phyloP scores from a whole-genome alignment of 1,140 invertebrate genomes.

The Anoplophora glabripennis region DNA sequence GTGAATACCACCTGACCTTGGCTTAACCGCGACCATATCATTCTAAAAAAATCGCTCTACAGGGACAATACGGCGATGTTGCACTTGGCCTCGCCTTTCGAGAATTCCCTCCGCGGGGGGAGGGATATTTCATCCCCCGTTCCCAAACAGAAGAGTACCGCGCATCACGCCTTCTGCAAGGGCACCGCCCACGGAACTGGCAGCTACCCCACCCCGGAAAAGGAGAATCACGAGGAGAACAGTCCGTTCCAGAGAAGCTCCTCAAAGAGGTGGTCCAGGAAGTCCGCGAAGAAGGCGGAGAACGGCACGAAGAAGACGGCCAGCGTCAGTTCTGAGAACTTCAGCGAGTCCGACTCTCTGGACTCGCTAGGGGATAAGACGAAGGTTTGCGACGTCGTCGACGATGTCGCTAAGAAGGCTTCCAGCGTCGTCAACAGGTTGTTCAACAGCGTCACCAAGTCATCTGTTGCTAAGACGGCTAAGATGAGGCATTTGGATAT shows the following conservation, averaged over 20 bases:
- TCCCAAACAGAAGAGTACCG: slow-evolving; percentile 54
- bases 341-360: slow-evolving; percentile 55
- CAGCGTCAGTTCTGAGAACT: slow-evolving; percentile 56
- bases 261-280: slow-evolving; percentile 20
- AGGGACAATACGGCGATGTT: slow-evolving; percentile 50
- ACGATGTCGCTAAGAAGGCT: slow-evolving; percentile 37
- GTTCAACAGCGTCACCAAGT: slow-evolving; percentile 56
- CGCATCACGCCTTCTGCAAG: slow-evolving; percentile 66
- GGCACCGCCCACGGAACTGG: slow-evolving; percentile 62
- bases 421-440: slow-evolving; percentile 49
- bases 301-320: slow-evolving; percentile 23
- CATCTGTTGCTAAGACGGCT: slow-evolving; percentile 57
- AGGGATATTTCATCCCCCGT: slow-evolving; percentile 51
- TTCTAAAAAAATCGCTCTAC: not conserved
- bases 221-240: not conserved
- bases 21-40: not conserved
- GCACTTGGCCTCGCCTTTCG: slow-evolving; percentile 61
- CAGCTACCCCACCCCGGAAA: slow-evolving; percentile 20
- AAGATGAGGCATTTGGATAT: slow-evolving; percentile 55
- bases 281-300: slow-evolving; percentile 13
- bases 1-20: too few relatives aligned
- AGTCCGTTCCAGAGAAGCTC: slow-evolving; percentile 28
- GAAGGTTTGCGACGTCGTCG: slow-evolving; percentile 22
- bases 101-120: slow-evolving; percentile 58
- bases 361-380: slow-evolving; percentile 32